Percentiles rank a stretch among this genome's conserved stretches.
phyloP scores from a whole-genome alignment of 1,140 invertebrate species.

The Calephelis nemesis region DNA sequence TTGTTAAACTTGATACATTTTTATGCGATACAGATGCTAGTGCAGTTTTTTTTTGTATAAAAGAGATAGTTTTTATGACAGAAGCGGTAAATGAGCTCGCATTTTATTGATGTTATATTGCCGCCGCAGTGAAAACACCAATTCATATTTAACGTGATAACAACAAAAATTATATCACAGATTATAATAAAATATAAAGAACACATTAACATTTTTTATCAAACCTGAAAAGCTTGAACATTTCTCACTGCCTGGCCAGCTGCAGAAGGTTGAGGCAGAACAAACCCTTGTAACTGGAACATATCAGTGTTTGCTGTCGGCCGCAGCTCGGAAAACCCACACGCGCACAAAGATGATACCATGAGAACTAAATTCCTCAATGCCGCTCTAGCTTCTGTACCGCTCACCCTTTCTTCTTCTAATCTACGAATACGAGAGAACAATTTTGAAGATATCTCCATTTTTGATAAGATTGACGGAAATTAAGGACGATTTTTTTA shows the following conservation, averaged over 20 bases:
- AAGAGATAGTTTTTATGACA: too few relatives aligned
- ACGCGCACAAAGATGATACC: constrained; percentile 95
- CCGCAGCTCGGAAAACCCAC: constrained; percentile 93
- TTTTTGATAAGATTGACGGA: too few relatives aligned
- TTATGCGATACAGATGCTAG: too few relatives aligned
- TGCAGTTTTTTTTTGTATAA: too few relatives aligned
- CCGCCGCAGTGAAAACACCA: too few relatives aligned
- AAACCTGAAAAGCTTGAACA: constrained; percentile 95
- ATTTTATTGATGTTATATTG: too few relatives aligned
- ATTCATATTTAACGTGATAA: too few relatives aligned
- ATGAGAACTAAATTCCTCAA: constrained; percentile 95
- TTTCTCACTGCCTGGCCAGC: constrained; percentile 94
- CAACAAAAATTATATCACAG: neutral
- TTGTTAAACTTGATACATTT: too few relatives aligned
- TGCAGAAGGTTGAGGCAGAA: constrained; percentile 92
- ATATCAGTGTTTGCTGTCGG: constrained; percentile 92
- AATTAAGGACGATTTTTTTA: too few relatives aligned
- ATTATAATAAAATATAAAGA: too few relatives aligned
- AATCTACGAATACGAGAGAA: constrained; percentile 39
- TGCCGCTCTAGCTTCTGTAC: constrained; percentile 91
- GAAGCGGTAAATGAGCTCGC: too few relatives aligned
- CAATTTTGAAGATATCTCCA: neutral
- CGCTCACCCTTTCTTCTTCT: constrained; percentile 83
- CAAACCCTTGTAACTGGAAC: constrained; percentile 96
- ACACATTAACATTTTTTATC: neutral